Evolutionary conservation across 1,140 invertebrate species (phyloP).

Genomic region (Aphelinus certus): DNA sequence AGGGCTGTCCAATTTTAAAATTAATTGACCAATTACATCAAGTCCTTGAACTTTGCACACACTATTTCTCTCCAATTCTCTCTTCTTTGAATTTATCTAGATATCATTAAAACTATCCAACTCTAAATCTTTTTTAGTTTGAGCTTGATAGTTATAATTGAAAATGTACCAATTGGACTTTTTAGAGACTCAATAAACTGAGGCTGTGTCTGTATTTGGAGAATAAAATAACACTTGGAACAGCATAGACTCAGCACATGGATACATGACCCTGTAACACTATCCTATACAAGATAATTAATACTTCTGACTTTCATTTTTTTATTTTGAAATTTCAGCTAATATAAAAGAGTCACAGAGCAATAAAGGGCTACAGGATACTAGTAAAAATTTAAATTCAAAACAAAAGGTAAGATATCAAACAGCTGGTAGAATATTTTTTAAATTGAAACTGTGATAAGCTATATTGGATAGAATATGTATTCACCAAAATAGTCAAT

Average conservation of each 20-base stretch:
- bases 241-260: background rate
- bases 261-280: constrained; percentile 4
- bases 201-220: constrained; percentile 26
- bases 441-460: background rate
- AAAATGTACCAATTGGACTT: background rate
- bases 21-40: no score
- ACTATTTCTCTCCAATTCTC: background rate
- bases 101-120: no score
- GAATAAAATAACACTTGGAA: constrained; percentile 24
- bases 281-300: background rate
- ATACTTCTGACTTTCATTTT: background rate
- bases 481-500: constrained; percentile 1
- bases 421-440: constrained; percentile 8
- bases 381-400: constrained; percentile 26
- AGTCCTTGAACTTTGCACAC: background rate
- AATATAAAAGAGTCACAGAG: constrained; percentile 33
- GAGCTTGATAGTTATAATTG: no score
- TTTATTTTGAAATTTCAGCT: constrained; percentile 24
- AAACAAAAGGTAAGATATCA: constrained; percentile 40
- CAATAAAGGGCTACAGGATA: constrained; percentile 21
- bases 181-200: constrained; percentile 19
- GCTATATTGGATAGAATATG: no score
- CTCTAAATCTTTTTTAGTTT: no score
- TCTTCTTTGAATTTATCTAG: no score
- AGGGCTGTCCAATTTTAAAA: no score